Evolutionary conservation across 2,888 invertebrate genomes (phyloP).

Genomic region (Dicyrtoma fusca): DNA sequence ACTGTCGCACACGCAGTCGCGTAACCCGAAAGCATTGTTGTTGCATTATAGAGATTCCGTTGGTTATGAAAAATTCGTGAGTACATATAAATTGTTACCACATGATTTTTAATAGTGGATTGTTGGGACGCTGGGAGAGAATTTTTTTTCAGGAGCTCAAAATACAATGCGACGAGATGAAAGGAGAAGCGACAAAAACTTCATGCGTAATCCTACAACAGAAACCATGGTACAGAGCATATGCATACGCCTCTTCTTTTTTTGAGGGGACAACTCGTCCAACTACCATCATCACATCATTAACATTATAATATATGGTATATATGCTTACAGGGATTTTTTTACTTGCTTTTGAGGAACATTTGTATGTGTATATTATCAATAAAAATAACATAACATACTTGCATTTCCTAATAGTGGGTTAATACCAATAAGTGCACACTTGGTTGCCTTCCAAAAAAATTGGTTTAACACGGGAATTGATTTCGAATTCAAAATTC

Average conservation of each 20-base stretch:
- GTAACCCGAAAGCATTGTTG: no score
- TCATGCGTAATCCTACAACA: constrained; percentile 26
- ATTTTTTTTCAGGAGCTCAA: constrained; percentile 14
- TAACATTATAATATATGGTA: no score
- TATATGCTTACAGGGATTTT: no score
- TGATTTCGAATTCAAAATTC: constrained; percentile 25
- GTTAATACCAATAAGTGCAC: not conserved
- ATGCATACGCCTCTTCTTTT: no score
- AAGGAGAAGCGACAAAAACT: constrained; percentile 29
- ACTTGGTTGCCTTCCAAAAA: not conserved
- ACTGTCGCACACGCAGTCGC: no score
- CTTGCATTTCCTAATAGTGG: not conserved
- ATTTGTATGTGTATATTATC: not conserved
- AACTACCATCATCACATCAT: no score
- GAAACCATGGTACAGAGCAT: not conserved
- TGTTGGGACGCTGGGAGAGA: constrained; percentile 5
- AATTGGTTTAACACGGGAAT: constrained; percentile 14
- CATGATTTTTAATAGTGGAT: not conserved
- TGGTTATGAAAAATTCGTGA: no score
- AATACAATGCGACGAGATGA: constrained; percentile 22
- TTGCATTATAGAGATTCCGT: no score
- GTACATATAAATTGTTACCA: not conserved
- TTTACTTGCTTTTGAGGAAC: no score
- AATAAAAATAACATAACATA: constrained; percentile 1
- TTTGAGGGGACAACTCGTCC: no score